phyloP scores from a whole-genome alignment of 2,797 vertebrate species.

The Eurystomus glaucurus region DNA sequence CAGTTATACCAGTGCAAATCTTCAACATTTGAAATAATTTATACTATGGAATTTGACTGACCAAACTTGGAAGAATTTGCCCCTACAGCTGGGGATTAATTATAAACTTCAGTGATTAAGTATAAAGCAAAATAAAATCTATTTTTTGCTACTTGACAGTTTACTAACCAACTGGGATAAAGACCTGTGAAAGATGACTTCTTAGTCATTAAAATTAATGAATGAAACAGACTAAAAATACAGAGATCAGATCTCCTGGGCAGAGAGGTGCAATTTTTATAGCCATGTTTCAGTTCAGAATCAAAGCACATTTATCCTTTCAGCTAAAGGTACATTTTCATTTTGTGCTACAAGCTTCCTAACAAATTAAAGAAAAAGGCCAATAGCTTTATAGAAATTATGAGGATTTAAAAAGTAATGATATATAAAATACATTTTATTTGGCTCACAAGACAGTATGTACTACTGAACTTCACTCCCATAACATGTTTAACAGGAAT shows the following conservation, averaged over 20 bases:
- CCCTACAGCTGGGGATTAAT: background rate
- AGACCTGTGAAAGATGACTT: background rate
- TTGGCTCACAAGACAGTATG: background rate
- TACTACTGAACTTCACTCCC: background rate
- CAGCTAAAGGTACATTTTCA: background rate
- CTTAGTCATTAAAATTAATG: constrained; percentile 25
- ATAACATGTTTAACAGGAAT: background rate
- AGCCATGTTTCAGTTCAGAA: background rate
- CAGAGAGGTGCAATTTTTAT: background rate
- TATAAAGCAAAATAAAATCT: background rate
- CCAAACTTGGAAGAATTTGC: background rate
- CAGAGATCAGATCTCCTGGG: background rate
- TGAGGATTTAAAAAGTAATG: background rate
- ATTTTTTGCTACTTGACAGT: background rate
- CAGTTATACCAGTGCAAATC: background rate
- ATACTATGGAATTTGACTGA: background rate
- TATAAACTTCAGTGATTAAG: constrained; percentile 3
- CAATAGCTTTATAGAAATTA: background rate
- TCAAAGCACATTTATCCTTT: background rate
- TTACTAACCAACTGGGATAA: constrained; percentile 3
- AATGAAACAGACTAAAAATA: background rate
- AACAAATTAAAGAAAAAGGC: background rate
- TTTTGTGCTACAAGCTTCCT: background rate
- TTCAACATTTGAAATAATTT: background rate
- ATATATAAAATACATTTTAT: background rate